Conservation (phyloP, 1,140 invertebrate genomes). For the Calosoma granatense region DNA sequence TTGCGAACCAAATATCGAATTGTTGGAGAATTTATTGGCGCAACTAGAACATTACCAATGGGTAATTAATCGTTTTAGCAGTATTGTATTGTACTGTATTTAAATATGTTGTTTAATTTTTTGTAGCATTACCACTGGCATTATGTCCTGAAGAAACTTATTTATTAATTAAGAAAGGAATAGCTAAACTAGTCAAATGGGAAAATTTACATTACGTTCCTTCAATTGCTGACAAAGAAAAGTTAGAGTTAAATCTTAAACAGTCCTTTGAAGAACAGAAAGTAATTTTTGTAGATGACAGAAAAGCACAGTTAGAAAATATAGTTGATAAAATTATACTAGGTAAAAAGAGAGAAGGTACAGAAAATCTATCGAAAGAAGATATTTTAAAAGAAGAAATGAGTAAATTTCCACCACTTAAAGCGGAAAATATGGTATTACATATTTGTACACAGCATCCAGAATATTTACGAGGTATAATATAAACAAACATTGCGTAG, state of each 20-base stretch:
- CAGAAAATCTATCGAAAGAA: constrained; percentile 21
- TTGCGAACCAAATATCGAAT: constrained; percentile 26
- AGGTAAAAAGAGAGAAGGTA: constrained; percentile 23
- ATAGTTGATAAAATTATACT: constrained; percentile 29
- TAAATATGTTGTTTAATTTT: neutral
- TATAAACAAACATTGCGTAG: no score
- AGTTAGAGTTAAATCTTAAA: constrained; percentile 20
- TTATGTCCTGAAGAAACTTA: constrained; percentile 27
- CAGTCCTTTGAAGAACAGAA: constrained; percentile 22
- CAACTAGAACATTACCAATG: constrained; percentile 19
- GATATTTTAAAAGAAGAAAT: constrained; percentile 29
- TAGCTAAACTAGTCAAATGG: constrained; percentile 18
- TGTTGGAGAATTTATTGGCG: constrained; percentile 26
- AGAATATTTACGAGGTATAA: constrained; percentile 5
- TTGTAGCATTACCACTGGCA: constrained; percentile 25
- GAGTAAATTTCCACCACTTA: constrained; percentile 23
- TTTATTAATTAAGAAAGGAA: constrained; percentile 22
- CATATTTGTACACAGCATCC: constrained; percentile 20
- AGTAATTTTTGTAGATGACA: constrained; percentile 22
- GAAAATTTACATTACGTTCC: constrained; percentile 12
- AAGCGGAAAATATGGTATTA: constrained; percentile 25
- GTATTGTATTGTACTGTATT: no score
- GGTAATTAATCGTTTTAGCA: neutral
- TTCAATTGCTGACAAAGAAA: constrained; percentile 8
- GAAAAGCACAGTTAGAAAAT: constrained; percentile 23